Percentiles rank a stretch among this genome's conserved stretches.
Evolutionary conservation across 1,140 invertebrate genomes (phyloP).

Genomic region (Argopecten irradians): DNA sequence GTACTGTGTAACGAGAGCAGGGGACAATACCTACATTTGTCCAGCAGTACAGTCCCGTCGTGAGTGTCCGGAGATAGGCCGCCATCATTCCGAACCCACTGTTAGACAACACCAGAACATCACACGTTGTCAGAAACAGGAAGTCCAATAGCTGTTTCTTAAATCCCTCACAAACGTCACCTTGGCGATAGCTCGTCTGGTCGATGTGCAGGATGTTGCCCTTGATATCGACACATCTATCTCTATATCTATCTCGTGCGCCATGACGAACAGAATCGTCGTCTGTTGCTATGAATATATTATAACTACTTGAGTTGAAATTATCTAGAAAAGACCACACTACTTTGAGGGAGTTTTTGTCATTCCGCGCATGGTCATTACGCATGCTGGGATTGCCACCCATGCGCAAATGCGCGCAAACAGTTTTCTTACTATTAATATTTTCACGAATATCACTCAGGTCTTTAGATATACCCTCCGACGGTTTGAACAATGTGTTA

Average conservation of each 20-base stretch:
- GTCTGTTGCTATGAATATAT: not conserved
- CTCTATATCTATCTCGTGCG: not conserved
- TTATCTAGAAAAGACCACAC: not conserved
- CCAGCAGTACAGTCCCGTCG: not conserved
- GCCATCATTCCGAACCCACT: slow-evolving; percentile 4
- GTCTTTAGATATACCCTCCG: not conserved
- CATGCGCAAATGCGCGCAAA: not conserved
- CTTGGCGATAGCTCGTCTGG: not conserved
- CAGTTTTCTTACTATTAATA: not conserved
- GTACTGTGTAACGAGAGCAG: not conserved
- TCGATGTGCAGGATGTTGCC: not conserved
- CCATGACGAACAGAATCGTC: not conserved
- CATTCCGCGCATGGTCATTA: not conserved
- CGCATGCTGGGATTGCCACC: not conserved
- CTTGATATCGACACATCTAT: not conserved
- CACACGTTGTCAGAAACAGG: not conserved
- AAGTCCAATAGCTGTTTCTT: not conserved
- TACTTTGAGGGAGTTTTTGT: not conserved
- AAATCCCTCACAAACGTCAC: not conserved
- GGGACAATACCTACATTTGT: not conserved
- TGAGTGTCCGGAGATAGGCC: not conserved
- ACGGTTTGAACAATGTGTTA: not conserved
- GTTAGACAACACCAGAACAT: not conserved
- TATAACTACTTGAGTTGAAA: not conserved
- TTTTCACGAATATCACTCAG: not conserved